Base-by-base conservation (phyloP, 2,797 vertebrate species). In the Sylvilagus floridanus region DNA sequence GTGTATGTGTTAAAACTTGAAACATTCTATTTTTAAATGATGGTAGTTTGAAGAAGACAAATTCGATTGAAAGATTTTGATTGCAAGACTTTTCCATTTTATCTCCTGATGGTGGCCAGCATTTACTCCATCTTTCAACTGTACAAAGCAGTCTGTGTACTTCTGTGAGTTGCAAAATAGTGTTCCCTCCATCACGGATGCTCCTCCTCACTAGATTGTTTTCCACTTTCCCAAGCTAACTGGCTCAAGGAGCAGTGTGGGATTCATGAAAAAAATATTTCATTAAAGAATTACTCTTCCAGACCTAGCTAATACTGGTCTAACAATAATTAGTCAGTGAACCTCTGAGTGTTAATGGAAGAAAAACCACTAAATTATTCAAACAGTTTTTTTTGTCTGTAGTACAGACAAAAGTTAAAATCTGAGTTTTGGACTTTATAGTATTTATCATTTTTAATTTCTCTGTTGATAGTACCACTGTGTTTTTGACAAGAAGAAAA, bases 401-500 rank as follows among this genome's bases (percentile, higher is more conserved):
- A 83, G 5, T 84, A 16, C 83, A 69, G 91, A 92, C 9, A 76
- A 0, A 87, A 90, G 42, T 21, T 73, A 62, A 77, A 90, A 88
- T 82, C 71, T 85, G 57, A 21, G 26, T 90, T 96, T 95, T 85
- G 63, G 42, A 78, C 26, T 93, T 50, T 66, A 42, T n/a, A 81
- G 1, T 90, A 5, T 62, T 95, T 88, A 63, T 68, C n/a, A 78
- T 96, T 94, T 97, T 76, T 9, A 1, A 50, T 69, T 65, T 96
- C 37, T 88, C 88, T 98, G 97, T 89, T 50, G 78, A 92, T 94
- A 88, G 68, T 14, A 68, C 4, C 11, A 77, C 60, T 96, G 24
- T 96, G 32, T 94, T 96, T 97, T 96, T 95, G 83, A 94, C 89
- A 86, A 87, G 35, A 68, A 95, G 35, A 93, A 96, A 88, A 68